A percentile compares a stretch with the other conserved stretches of the same genome.
These are phyloP conservation scores for Contarinia nasturtii DNA, from an alignment of 1,140 invertebrate species.

Conservation along the genomic window DNA sequence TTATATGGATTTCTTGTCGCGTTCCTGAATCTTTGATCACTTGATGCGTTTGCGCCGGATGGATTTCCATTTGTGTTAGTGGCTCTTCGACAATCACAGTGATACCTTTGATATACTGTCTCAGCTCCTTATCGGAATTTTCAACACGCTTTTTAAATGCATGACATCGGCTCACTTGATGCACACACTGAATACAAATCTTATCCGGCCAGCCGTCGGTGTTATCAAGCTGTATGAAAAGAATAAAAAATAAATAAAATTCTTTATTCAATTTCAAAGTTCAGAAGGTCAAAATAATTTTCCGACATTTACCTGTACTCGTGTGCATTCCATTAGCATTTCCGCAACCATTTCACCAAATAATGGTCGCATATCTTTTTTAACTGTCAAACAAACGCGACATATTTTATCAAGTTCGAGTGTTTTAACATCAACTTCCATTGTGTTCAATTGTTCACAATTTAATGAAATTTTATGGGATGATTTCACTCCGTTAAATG, in stretches of 20 bases:
- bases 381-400: slow-evolving; percentile 34
- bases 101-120: slow-evolving; percentile 20
- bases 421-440: neutral
- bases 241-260: neutral
- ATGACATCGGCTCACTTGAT: slow-evolving; percentile 33
- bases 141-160: slow-evolving; percentile 35
- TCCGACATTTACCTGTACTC: slow-evolving; percentile 25
- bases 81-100: slow-evolving; percentile 12
- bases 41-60: neutral
- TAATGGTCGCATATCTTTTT: slow-evolving; percentile 37
- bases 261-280: neutral
- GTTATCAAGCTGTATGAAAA: slow-evolving; percentile 22
- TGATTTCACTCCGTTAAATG: too few relatives aligned
- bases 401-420: slow-evolving; percentile 33
- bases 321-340: slow-evolving; percentile 37
- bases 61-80: slow-evolving; percentile 2
- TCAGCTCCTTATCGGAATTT: slow-evolving; percentile 29
- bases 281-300: too few relatives aligned
- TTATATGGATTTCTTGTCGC: neutral
- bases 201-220: slow-evolving; percentile 32
- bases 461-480: too few relatives aligned
- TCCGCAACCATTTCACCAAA: slow-evolving; percentile 37
- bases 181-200: slow-evolving; percentile 35
- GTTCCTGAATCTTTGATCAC: neutral
- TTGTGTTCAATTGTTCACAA: too few relatives aligned